Evolutionary conservation across 1,140 invertebrate species (phyloP), one percentile per base, ranked within the genome.

Genomic region (Calliphora vicina): DNA sequence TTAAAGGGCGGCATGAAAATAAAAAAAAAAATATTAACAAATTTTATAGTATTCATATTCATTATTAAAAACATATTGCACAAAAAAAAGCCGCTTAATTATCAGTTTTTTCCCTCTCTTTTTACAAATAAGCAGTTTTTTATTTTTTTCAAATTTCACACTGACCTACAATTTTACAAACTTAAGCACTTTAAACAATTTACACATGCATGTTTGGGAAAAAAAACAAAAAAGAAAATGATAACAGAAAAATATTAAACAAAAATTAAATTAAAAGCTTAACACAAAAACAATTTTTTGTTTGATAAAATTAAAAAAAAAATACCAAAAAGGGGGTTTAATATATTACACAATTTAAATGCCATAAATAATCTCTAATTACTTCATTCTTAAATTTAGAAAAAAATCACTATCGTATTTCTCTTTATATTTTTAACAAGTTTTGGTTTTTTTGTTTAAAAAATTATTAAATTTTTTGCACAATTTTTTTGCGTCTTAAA

Each of bases 91-190:
- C 61, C 61, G 61, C 61, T 67, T 10, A 67, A 23, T 67, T 67
- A 67, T 67, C 61, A 67, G 61, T 67, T 25, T 67, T 67, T 20
- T 35, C 35, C 35, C 35, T 35, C 1, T 5, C 35, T 67, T 23
- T 67, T 67, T 67, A 23, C n/a, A 23, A 67, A 67, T 12, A 20
- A 67, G 35, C 35, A n/a, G 35, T 35, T 35, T 35, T 35, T 35
- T 35, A n/a, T 43, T 45, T 45, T 45, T 12, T 45, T 45, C 15
- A 17, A 13, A 45, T 8, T 67, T 67, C 61, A 67, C 61, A 67
- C 61, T 67, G 61, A 67, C 61, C 61, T 67, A 67, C 61, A 67
- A 67, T 67, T 67, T 67, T 67, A 67, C 61, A 67, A 67, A 67
- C n/a, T 10, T 23, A 67, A 67, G 61, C 61, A 67, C 10, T 67